Conservation (phyloP, 2,797 vertebrate genomes). For the Apogon hyalosoma region DNA sequence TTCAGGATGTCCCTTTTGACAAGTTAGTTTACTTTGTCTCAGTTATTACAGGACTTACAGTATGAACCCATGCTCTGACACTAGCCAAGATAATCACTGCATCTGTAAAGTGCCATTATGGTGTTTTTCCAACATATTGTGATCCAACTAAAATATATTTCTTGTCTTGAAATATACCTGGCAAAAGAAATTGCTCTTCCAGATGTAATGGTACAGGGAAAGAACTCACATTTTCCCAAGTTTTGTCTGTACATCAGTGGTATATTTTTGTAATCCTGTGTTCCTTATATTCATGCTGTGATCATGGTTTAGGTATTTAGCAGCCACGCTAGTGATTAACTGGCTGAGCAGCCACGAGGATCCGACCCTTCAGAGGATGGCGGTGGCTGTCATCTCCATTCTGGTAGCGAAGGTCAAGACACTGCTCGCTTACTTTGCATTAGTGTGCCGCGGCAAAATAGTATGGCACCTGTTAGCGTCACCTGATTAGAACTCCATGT, state of each 20-base stretch:
- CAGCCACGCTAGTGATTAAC: slow-evolving; percentile 93
- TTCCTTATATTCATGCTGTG: slow-evolving; percentile 28
- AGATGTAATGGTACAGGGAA: slow-evolving; percentile 37
- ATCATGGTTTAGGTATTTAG: slow-evolving; percentile 87
- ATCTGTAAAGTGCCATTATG: slow-evolving; percentile 4
- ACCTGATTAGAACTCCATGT: slow-evolving; percentile 12
- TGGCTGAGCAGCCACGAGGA: slow-evolving; percentile 93
- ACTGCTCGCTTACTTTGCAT: slow-evolving; percentile 40
- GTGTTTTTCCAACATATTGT: slow-evolving; percentile 51
- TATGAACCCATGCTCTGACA: not conserved
- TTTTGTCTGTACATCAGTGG: slow-evolving; percentile 14
- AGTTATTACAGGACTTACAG: slow-evolving; percentile 4
- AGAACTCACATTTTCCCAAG: slow-evolving; percentile 15
- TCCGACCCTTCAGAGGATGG: slow-evolving; percentile 93
- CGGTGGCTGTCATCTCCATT: slow-evolving; percentile 93
- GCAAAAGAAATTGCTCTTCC: slow-evolving; percentile 51
- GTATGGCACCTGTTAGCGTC: slow-evolving; percentile 37
- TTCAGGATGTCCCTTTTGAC: slow-evolving; percentile 95
- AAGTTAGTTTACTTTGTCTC: slow-evolving; percentile 81
- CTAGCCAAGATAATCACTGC: slow-evolving; percentile 42
- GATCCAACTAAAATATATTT: slow-evolving; percentile 40
- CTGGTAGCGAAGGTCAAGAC: slow-evolving; percentile 91
- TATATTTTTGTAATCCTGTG: slow-evolving; percentile 43
- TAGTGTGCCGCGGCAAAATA: slow-evolving; percentile 35
- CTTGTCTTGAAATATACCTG: slow-evolving; percentile 19